Evolutionary conservation across 2,888 invertebrate genomes (phyloP).

Genomic region (Xanthia icteritia): DNA sequence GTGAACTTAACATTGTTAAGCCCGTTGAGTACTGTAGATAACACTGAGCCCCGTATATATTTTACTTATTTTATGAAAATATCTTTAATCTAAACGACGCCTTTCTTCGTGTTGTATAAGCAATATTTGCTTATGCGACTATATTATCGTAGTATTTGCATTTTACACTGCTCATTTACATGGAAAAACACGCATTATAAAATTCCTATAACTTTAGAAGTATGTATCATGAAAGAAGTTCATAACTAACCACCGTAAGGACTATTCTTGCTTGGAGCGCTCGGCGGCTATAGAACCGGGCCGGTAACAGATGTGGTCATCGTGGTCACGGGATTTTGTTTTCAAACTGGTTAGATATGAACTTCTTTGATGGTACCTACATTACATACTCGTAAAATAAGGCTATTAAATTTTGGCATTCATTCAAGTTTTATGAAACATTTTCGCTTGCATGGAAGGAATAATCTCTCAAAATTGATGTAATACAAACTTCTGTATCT

Average conservation of each 20-base stretch:
- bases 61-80: slow-evolving; percentile 39
- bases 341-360: no score
- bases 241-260: no score
- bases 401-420: slow-evolving; percentile 70
- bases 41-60: slow-evolving; percentile 23
- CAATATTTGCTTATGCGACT: slow-evolving; percentile 27
- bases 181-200: slow-evolving; percentile 68
- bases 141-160: slow-evolving; percentile 23
- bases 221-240: neutral
- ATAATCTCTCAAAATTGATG: slow-evolving; percentile 28
- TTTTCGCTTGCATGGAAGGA: slow-evolving; percentile 30
- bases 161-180: slow-evolving; percentile 48
- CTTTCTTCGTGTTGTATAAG: slow-evolving; percentile 27
- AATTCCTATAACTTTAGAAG: slow-evolving; percentile 62
- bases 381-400: slow-evolving; percentile 56
- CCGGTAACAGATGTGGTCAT: no score
- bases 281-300: no score
- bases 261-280: no score
- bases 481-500: slow-evolving; percentile 9
- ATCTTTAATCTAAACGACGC: slow-evolving; percentile 33
- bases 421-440: slow-evolving; percentile 73
- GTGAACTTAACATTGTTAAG: slow-evolving; percentile 69
- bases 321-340: no score
- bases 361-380: no score
- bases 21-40: slow-evolving; percentile 29